Conservation (phyloP, 1,140 invertebrate genomes). For the Oreohelix idahoensis region DNA sequence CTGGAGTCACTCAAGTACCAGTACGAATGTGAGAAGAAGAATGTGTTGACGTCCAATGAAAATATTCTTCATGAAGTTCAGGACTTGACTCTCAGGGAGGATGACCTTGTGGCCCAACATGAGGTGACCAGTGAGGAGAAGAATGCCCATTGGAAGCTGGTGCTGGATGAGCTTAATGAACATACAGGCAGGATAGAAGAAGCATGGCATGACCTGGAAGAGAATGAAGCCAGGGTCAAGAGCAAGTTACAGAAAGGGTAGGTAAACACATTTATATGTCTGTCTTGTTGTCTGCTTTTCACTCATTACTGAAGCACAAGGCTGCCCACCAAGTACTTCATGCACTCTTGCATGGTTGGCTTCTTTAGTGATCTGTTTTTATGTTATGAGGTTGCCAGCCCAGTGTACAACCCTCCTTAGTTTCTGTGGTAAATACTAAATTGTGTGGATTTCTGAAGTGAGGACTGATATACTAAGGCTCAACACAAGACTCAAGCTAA, state of each 20-base stretch:
- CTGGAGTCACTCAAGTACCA: slow-evolving; percentile 43
- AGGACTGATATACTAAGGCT: too few relatives aligned
- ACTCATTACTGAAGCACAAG: too few relatives aligned
- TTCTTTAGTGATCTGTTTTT: too few relatives aligned
- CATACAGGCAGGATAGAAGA: slow-evolving; percentile 60
- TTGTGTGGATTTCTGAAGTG: too few relatives aligned
- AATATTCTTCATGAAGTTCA: slow-evolving; percentile 47
- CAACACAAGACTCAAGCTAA: too few relatives aligned
- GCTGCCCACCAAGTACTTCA: too few relatives aligned
- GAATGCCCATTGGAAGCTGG: slow-evolving; percentile 52
- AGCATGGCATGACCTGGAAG: slow-evolving; percentile 62
- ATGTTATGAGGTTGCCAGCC: too few relatives aligned
- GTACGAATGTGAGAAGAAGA: slow-evolving; percentile 37
- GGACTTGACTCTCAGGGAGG: slow-evolving; percentile 45
- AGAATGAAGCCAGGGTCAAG: slow-evolving; percentile 53
- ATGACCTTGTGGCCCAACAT: slow-evolving; percentile 42
- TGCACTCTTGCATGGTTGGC: too few relatives aligned
- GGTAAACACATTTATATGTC: not conserved
- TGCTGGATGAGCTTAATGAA: slow-evolving; percentile 53
- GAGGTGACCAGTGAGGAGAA: slow-evolving; percentile 43
- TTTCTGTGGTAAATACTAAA: too few relatives aligned
- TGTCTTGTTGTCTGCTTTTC: too few relatives aligned
- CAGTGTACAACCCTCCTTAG: too few relatives aligned
- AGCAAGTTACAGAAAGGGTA: slow-evolving; percentile 35
- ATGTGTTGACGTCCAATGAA: slow-evolving; percentile 45